Base-by-base conservation (phyloP, 2,888 invertebrate species). In the Hermaeophaga mercurialis region DNA sequence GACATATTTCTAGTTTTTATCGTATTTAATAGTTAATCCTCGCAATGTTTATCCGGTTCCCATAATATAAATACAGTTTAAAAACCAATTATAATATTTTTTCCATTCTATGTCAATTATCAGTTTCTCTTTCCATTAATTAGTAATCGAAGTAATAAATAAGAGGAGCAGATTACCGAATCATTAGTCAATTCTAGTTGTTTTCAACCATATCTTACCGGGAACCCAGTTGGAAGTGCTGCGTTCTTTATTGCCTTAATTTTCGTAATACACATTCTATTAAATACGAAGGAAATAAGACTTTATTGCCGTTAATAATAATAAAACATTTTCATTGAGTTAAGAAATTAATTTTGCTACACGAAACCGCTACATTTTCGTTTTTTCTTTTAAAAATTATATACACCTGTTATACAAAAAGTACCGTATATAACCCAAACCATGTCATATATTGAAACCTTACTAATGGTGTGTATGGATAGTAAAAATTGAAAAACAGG, bases 161-260 rank as follows among this genome's bases (percentile, higher is more conserved):
- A 31, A 11, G 28, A 11, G 31, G 12, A 31, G 31, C 12, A 12
- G 11, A 31, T 36, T 36, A 36, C 9, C 36, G 36, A 15, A 7
- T 36, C 36, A 36, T 36, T 36, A 36, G 36, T 36, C 36, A 36
- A 17, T 17, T 36, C 17, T n/a, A 36, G 15, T 36, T 36, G 17
- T 36, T 36, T 17, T 17, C 2, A 17, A 36, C 36, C 5, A 36
- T 36, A 36, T 44, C 41, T 28, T 44, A 44, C 44, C 26, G 11
- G 15, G 44, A 11, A 12, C 44, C 44, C 44, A 44, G 44, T 44
- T 26, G 44, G 44, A 26, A 26, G 7, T 14, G 15, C 44, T 28
- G 44, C 9, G 44, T 44, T 22, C 44, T 44, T 44, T 44, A 44
- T 44, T 44, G 22, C 26, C 12, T 44, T 44, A 26, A 44, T 44